Evolutionary conservation across 2,888 invertebrate species (phyloP).

Genomic region (Lasioglossum leucozonium): DNA sequence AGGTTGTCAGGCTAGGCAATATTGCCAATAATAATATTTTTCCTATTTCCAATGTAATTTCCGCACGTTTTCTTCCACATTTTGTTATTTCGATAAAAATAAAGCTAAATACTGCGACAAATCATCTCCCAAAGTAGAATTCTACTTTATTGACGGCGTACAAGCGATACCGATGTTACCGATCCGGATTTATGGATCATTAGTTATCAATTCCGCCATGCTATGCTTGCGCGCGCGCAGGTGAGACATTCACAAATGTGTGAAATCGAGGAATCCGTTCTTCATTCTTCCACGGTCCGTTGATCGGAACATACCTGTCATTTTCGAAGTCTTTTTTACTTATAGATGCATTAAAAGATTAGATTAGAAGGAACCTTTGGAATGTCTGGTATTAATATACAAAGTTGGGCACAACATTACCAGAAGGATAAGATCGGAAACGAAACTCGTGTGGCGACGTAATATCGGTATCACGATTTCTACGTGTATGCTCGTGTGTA

Average conservation of each 20-base stretch:
- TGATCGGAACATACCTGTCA: background rate
- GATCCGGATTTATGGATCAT: background rate
- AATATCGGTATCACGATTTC: background rate
- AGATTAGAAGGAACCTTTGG: background rate
- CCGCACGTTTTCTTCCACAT: background rate
- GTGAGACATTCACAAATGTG: background rate
- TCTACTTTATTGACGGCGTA: slow-evolving; percentile 9
- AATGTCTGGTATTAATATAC: background rate
- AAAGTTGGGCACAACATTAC: background rate
- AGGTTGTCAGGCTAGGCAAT: background rate
- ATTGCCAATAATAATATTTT: background rate
- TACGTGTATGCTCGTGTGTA: background rate
- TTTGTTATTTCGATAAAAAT: background rate
- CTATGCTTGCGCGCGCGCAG: background rate
- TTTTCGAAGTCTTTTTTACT: background rate
- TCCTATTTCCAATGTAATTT: background rate
- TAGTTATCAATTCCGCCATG: slow-evolving; percentile 1
- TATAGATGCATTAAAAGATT: background rate
- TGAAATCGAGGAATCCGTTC: background rate
- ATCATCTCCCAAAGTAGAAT: background rate
- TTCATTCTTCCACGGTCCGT: background rate
- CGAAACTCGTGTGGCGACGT: background rate
- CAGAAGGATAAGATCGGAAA: background rate
- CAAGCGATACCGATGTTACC: background rate
- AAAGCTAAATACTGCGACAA: background rate